Evolutionary conservation across 53 echinoderm and acorn worm species (phyloP).

Genomic region (Zoroaster sp.): DNA sequence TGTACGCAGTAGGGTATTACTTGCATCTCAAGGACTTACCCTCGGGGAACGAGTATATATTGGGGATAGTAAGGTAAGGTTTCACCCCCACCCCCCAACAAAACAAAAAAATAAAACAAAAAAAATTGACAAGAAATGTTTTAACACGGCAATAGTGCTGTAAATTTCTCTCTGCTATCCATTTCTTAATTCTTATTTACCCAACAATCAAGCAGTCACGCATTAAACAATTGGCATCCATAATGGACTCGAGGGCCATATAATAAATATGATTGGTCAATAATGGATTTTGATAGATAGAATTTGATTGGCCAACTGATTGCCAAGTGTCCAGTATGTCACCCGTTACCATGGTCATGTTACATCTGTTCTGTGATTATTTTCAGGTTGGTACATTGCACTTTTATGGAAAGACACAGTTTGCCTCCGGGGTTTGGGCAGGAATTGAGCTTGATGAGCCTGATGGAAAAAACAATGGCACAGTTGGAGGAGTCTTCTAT

Average conservation of each 20-base stretch:
- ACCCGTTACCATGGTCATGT: no score
- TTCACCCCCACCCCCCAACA: neutral
- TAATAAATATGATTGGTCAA: no score
- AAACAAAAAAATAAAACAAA: no score
- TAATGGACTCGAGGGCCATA: no score
- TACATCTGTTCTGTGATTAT: neutral
- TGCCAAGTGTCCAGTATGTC: no score
- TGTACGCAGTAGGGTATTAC: conserved; percentile 57
- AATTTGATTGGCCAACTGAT: no score
- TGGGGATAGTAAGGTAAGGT: conserved; percentile 62
- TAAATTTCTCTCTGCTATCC: neutral
- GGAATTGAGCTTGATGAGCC: conserved; percentile 62
- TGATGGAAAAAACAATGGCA: conserved; percentile 61
- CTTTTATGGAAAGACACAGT: conserved; percentile 59
- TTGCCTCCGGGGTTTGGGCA: conserved; percentile 64
- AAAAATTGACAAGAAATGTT: no score
- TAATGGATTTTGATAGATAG: no score
- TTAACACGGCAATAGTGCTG: no score
- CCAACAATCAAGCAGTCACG: no score
- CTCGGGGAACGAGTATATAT: conserved; percentile 57
- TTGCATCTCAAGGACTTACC: conserved; percentile 47
- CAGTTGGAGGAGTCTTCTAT: conserved; percentile 31
- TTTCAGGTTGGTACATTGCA: conserved; percentile 57
- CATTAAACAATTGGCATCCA: no score
- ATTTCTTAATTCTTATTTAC: no score